Conservation (phyloP, 2,888 invertebrate species). For the Cepaea hortensis region DNA sequence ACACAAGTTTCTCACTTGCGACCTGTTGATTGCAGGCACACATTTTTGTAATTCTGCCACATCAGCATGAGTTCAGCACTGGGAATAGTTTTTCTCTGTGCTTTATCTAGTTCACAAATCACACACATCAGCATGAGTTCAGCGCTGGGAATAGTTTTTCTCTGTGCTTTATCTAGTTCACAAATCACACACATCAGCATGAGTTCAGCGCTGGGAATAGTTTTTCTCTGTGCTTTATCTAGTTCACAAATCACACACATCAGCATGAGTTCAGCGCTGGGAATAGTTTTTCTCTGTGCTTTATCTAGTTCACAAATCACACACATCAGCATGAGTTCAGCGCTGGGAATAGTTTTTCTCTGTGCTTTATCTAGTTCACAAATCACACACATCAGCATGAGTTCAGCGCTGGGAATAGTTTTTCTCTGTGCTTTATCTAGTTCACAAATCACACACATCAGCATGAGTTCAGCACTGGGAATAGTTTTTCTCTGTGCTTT, state of each 20-base stretch:
- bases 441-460: too few species aligned
- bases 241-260: too few species aligned
- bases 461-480: not conserved
- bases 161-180: too few species aligned
- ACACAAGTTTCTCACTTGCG: not conserved
- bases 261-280: not conserved
- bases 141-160: not conserved
- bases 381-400: not conserved
- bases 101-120: too few species aligned
- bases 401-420: not conserved
- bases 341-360: too few species aligned
- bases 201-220: not conserved
- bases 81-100: too few species aligned
- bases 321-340: not conserved
- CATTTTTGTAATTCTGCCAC: not conserved
- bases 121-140: not conserved
- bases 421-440: too few species aligned
- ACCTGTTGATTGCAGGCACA: not conserved
- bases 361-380: too few species aligned
- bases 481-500: too few species aligned
- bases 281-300: too few species aligned
- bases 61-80: not conserved
- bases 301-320: too few species aligned
- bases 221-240: too few species aligned
- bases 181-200: not conserved